phyloP scores from a whole-genome alignment of 1,140 invertebrate genomes.

The Drosophila mojavensis region DNA sequence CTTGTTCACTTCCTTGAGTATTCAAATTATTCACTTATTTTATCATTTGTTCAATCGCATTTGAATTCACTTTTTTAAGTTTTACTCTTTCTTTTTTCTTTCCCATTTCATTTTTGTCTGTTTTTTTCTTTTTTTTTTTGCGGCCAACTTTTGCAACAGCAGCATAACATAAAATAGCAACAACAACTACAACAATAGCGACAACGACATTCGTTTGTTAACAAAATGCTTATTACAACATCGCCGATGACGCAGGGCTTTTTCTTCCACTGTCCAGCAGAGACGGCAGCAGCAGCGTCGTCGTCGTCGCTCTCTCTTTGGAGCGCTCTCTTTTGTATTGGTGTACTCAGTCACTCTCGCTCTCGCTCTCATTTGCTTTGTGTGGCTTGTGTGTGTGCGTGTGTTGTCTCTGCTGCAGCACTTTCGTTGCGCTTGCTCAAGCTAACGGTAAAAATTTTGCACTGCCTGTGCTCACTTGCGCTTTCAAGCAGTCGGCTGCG shows the following conservation, averaged over 20 bases:
- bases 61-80: constrained; percentile 8
- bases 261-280: constrained; percentile 23
- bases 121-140: constrained; percentile 49
- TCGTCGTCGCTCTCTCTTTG: constrained; percentile 12
- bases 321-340: background rate
- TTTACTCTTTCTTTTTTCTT: constrained; percentile 36
- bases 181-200: constrained; percentile 21
- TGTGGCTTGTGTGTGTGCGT: constrained; percentile 10
- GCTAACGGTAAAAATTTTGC: constrained; percentile 55
- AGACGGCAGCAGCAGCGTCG: background rate
- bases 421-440: constrained; percentile 54
- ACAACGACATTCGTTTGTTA: constrained; percentile 48
- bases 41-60: background rate
- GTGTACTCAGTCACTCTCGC: constrained; percentile 6
- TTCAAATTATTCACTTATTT: background rate
- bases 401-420: constrained; percentile 12
- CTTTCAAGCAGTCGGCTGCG: constrained; percentile 46
- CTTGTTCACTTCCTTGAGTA: background rate
- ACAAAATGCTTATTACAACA: constrained; percentile 72
- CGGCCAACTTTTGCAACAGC: constrained; percentile 72
- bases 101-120: constrained; percentile 14
- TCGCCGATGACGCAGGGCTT: constrained; percentile 75
- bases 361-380: constrained; percentile 23
- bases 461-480: constrained; percentile 60
- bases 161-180: constrained; percentile 44